These are phyloP conservation scores for Elephantulus edwardii DNA, from an alignment of 2,113 vertebrate species.

Conservation along the genomic window DNA sequence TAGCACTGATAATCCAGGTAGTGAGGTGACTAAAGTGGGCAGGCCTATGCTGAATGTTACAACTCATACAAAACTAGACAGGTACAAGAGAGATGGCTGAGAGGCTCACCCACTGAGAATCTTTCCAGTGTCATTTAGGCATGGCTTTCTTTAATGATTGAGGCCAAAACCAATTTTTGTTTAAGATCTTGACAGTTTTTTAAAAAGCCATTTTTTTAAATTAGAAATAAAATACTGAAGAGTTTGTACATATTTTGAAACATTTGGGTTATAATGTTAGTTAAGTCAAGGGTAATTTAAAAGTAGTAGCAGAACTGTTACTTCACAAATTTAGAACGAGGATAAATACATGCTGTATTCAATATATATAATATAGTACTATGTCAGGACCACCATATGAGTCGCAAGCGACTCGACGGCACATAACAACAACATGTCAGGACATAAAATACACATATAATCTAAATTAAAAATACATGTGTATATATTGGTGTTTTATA, in stretches of 20 bases:
- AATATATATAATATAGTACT: neutral
- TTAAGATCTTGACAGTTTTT: neutral
- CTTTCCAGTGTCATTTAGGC: neutral
- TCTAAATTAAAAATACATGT: neutral
- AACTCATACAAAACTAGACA: neutral
- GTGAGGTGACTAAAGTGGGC: neutral
- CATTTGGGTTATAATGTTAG: neutral
- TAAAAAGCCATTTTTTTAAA: neutral
- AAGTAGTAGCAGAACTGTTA: neutral
- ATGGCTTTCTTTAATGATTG: neutral
- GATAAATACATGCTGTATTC: neutral
- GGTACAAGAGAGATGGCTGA: rapidly evolving
- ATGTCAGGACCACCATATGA: too few species aligned
- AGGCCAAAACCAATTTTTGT: neutral
- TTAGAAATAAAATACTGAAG: neutral
- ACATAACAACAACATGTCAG: too few species aligned
- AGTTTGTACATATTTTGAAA: neutral
- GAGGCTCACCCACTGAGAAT: neutral
- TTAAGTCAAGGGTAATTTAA: neutral
- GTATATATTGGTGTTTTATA: neutral
- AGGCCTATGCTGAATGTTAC: neutral
- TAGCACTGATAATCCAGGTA: neutral
- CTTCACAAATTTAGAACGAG: neutral
- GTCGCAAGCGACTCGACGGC: too few species aligned
- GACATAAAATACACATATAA: neutral